Base-by-base conservation (phyloP, 2,888 invertebrate genomes). In the Clepsis dumicolana region DNA sequence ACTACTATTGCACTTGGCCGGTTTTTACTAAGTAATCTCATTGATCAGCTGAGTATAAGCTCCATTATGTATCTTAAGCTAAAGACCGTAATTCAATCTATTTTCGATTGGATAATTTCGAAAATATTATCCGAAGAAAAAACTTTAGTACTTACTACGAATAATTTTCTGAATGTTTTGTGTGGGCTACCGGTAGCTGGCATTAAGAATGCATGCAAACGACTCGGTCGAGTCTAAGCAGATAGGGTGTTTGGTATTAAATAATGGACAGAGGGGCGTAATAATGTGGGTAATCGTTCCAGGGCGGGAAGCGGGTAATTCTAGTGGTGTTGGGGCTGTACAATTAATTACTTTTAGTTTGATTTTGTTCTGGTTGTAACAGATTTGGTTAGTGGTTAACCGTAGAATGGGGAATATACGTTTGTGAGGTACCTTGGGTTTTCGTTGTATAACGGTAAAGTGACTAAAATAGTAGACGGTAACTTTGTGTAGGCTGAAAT, bases 281-380 rank as follows among this genome's bases (percentile, higher is more conserved):
- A 64, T 64, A 54, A 64, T 64, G 64, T 64, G 54, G 56, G 64
- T 63, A 64, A 64, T 56, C 64, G 54, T 24, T 48, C 53, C 35
- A 56, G 56, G 56, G 38, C 7, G 18, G 62, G 41, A 60, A 32
- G 48, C 16, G 29, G 12, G 60, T 48, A 54, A 27, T 16, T 16
- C 41, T 25, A 44, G 63, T 29, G 41, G 18, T 14, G 59, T 41
- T 44, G 14, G 29, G 64, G 56, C n/a, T 41, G 12, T 18, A 18
- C 64, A n/a, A 24, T 53, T 64, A 64, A 64, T 64, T 54, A 29
- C 54, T 48, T 41, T 29, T 44, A 44, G 54, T 25, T 54, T 29
- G 54, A 61, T 61, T 61, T 24, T 56, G 56, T 14, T 59, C 14
- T 4, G 53, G 32, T 50, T 24, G 21, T 35, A 32, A 56, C 35